These are phyloP conservation scores for Drosophila grimshawi DNA, from an alignment of 1,140 invertebrate species.

Conservation along the genomic window DNA sequence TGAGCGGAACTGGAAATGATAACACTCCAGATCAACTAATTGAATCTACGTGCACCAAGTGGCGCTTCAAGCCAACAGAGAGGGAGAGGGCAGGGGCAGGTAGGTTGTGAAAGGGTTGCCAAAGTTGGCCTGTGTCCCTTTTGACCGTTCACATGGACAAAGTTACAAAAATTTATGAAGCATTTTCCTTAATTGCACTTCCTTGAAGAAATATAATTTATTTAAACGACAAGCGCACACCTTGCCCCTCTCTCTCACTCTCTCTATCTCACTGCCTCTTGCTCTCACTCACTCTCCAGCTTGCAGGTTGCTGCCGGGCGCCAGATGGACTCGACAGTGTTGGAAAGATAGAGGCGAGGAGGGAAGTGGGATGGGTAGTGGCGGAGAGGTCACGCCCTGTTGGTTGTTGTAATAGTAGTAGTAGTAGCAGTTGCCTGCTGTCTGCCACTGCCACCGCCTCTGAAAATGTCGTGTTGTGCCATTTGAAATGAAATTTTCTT, in stretches of 20 bases:
- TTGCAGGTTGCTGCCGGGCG: not conserved
- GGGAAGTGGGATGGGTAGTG: not conserved
- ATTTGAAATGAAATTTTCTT: conserved; percentile 46
- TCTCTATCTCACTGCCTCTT: too few species aligned
- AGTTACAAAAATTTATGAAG: conserved; percentile 83
- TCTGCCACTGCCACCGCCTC: not conserved
- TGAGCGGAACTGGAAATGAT: conserved; percentile 40
- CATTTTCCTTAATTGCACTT: conserved; percentile 84
- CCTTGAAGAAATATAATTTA: conserved; percentile 83
- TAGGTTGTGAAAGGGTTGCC: conserved; percentile 3
- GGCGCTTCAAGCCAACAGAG: conserved; percentile 24
- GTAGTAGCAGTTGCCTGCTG: conserved; percentile 16
- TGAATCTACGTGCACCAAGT: conserved; percentile 45
- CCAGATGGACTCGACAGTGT: conserved; percentile 11
- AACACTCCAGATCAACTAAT: conserved; percentile 49
- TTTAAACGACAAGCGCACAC: conserved; percentile 83
- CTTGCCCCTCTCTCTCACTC: conserved; percentile 23
- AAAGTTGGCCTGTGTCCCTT: conserved; percentile 12
- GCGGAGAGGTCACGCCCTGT: conserved; percentile 22
- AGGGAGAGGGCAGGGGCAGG: not conserved
- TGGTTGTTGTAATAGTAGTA: not conserved
- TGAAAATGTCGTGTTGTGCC: conserved; percentile 40
- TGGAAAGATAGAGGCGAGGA: not conserved
- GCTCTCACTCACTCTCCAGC: not conserved
- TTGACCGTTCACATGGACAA: conserved; percentile 32